A percentile compares a stretch with the other conserved stretches of the same genome.
These are phyloP conservation scores for Drepana arcuata DNA, from an alignment of 1,140 invertebrate species.

Conservation along the genomic window DNA sequence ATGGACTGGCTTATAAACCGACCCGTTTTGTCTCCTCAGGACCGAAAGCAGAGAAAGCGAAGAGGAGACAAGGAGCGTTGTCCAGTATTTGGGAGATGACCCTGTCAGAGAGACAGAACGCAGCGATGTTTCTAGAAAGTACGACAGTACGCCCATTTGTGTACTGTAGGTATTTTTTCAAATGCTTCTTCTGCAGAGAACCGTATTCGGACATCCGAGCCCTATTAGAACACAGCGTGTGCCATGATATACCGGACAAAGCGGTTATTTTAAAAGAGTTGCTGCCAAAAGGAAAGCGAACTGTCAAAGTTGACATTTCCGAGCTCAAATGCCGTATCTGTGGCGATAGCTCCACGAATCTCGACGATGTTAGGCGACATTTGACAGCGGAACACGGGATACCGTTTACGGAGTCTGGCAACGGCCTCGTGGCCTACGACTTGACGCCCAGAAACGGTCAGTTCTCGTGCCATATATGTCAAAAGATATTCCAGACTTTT, in stretches of 20 bases:
- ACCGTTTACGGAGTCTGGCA: constrained; percentile 32
- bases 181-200: constrained; percentile 47
- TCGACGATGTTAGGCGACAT: constrained; percentile 32
- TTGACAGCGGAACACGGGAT: constrained; percentile 24
- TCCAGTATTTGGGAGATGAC: constrained; percentile 49
- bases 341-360: constrained; percentile 14
- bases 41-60: constrained; percentile 10
- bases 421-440: constrained; percentile 39
- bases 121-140: constrained; percentile 28
- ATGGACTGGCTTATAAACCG: too few species aligned
- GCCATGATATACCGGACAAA: constrained; percentile 22
- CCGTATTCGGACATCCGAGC: constrained; percentile 29
- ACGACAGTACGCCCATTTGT: constrained; percentile 38
- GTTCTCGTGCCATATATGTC: constrained; percentile 10
- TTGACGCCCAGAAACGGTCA: constrained; percentile 26
- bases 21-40: constrained; percentile 42
- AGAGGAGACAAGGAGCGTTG: constrained; percentile 26
- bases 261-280: constrained; percentile 27
- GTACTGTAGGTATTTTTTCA: constrained; percentile 41
- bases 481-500: constrained; percentile 2
- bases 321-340: constrained; percentile 37
- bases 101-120: constrained; percentile 40
- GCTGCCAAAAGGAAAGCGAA: constrained; percentile 33
- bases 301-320: constrained; percentile 41
- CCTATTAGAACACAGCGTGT: constrained; percentile 26